Base-by-base conservation (phyloP, 2,797 vertebrate genomes). In the Lateolabrax maculatus region DNA sequence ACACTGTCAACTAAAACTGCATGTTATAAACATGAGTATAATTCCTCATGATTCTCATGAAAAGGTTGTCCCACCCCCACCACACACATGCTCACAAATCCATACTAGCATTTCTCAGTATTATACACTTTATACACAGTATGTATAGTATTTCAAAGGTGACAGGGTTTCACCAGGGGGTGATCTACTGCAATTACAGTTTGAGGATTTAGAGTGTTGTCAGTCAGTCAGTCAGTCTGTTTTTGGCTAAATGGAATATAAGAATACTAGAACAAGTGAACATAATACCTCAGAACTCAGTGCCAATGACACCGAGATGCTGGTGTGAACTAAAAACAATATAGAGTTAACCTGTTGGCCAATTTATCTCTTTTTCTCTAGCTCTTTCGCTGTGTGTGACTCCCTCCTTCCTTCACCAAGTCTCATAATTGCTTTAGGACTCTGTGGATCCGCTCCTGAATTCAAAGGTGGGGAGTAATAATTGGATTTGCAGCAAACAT, bases 401-500 rank as follows among this genome's bases (percentile, higher is more conserved):
- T 78, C 67, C 55, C 65, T 84, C 72, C 46, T 86, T 94, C 92
- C 94, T 91, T 88, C 87, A 79, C 87, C 87, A 90, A 93, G 92
- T 85, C 79, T 94, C 88, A 88, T 95, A 96, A 96, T 95, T 95
- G 95, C 96, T 96, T 96, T 94, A 97, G 95, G 95, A 96, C 93
- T 95, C 94, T 93, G 93, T 90, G 92, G 95, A 96, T 96, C 92
- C 90, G 93, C 91, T 95, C 95, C 93, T 95, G 94, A 94, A 97
- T 96, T 96, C 94, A 96, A 96, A 95, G 94, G 95, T 95, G 95
- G 91, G 91, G 93, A 95, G 94, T 94, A 95, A 95, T 96, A 96
- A 96, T 95, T 96, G 96, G 96, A 96, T 96, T 96, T 96, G 93
- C 93, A 90, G 94, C 92, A 96, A 96, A 96, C 96, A 96, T 95